Base-by-base conservation (phyloP, 1,140 invertebrate species). In the Dufourea novaeangliae region DNA sequence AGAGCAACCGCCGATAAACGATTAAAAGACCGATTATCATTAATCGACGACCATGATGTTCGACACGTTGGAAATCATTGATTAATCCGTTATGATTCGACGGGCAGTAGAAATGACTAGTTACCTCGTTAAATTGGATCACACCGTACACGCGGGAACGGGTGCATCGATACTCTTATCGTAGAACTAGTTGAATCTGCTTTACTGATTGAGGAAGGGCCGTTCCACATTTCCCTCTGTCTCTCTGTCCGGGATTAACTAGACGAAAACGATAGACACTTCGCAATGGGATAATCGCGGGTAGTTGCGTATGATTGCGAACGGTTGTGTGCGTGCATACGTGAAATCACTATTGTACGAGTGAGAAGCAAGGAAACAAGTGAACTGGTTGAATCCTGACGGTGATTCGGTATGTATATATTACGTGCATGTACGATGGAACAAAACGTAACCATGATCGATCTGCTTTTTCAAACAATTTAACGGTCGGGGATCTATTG, bases 181-280 rank as follows among this genome's bases (percentile, higher is more conserved):
- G 22, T 62, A 69, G 73, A 76, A 76, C 66, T 76, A 66, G 64
- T 76, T 69, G 73, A 76, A 76, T 76, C 73, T 76, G 73, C 73
- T 76, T 76, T 76, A 76, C 73, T 76, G 64, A 76, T 76, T 76
- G 73, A 76, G 73, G 73, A 76, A 76, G 52, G 69, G 64, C 32
- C 27, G 66, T 56, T 76, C 66, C 54, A 69, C 46, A 59, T 76
- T 57, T 68, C 46, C 32, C 46, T 54, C 52, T 68, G 63, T 68
- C 34, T 76, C 73, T 69, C 57, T 46, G 66, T 69, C 41, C n/a
- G 25, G 22, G 73, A 69, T 69, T 76, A 76, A 76, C 73, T 41
- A 59, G 73, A 76, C 39, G 59, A 76, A 76, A 69, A 69, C 73
- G 73, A 76, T 76, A 69, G 73, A 76, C 73, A 76, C 73, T 66